Evolutionary conservation across 2,888 invertebrate genomes (phyloP).

Genomic region (Ferrisia virgata): DNA sequence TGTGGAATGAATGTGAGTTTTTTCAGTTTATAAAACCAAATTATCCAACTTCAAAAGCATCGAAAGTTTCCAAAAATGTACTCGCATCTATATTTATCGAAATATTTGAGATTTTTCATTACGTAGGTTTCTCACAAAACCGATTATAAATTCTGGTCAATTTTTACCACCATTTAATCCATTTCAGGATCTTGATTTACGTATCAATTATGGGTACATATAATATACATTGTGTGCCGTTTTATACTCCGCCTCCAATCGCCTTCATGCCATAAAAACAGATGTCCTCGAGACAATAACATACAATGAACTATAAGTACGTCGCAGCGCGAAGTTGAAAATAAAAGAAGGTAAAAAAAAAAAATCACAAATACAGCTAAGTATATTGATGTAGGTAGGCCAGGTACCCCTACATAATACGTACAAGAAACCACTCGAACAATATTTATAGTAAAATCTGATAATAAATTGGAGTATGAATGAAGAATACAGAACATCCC

Average conservation of each 20-base stretch:
- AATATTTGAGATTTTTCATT: no score
- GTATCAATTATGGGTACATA: not conserved
- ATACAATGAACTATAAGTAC: not conserved
- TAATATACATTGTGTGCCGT: not conserved
- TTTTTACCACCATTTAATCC: no score
- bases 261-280: not conserved
- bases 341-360: not conserved
- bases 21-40: no score
- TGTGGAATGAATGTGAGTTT: no score
- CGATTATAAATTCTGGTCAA: no score
- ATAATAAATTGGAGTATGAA: conserved; percentile 12
- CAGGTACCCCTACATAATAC: no score
- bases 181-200: not conserved
- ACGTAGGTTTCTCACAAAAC: no score
- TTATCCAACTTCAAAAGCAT: no score
- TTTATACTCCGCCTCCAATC: not conserved
- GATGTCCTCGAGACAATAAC: not conserved
- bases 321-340: not conserved
- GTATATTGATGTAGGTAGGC: no score
- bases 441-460: conserved; percentile 5
- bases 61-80: no score
- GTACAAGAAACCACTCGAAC: not conserved
- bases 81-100: no score
- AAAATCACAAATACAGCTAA: no score
- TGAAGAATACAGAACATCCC: not conserved